phyloP scores from a whole-genome alignment of 1,140 invertebrate species.

The Archivesica marissinica region DNA sequence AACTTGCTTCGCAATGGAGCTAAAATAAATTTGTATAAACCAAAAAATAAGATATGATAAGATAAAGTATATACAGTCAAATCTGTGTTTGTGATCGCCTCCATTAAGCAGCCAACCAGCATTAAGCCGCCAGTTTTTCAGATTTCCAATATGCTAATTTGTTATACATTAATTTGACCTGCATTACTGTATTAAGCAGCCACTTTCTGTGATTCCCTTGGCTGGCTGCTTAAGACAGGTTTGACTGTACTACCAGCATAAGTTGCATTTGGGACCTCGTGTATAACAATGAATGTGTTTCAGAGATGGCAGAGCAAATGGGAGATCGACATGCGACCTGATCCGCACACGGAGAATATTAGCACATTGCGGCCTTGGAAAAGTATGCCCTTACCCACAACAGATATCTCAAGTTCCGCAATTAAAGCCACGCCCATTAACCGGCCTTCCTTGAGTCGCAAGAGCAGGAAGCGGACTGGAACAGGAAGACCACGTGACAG shows the following conservation, averaged over 20 bases:
- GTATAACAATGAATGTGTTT: conserved; percentile 12
- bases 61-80: too few relatives aligned
- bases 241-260: too few relatives aligned
- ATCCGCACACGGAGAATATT: conserved; percentile 21
- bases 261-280: background rate
- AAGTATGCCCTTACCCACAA: conserved; percentile 52
- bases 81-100: too few relatives aligned
- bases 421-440: conserved; percentile 11
- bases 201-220: too few relatives aligned
- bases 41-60: too few relatives aligned
- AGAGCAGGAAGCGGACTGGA: background rate
- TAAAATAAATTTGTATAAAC: too few relatives aligned
- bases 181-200: background rate
- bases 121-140: too few relatives aligned
- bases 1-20: too few relatives aligned
- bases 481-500: background rate
- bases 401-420: background rate
- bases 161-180: background rate
- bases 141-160: too few relatives aligned
- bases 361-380: conserved; percentile 35
- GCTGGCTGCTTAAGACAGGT: too few relatives aligned
- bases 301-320: conserved; percentile 60
- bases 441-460: background rate
- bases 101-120: too few relatives aligned
- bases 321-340: conserved; percentile 58